Conservation (phyloP, 1,140 invertebrate species). For the Calephelis nemesis region DNA sequence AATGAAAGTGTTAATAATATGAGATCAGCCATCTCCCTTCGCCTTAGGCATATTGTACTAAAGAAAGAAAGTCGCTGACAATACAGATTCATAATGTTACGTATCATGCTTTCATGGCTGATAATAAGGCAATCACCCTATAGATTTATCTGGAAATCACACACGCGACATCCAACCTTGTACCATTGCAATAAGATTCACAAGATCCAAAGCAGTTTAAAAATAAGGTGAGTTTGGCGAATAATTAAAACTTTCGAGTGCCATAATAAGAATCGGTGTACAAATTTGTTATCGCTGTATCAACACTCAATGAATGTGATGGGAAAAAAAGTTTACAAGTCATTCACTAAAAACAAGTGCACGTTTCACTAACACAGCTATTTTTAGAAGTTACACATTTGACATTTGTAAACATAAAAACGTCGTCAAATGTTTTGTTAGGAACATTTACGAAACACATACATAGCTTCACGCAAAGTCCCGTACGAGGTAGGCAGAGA, state of each 20-base stretch:
- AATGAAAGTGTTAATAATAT: slow-evolving; percentile 20
- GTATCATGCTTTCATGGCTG: slow-evolving; percentile 41
- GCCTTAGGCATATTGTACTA: slow-evolving; percentile 35
- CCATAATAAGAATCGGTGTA: slow-evolving; percentile 39
- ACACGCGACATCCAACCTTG: slow-evolving; percentile 20
- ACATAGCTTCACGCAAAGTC: too few species aligned
- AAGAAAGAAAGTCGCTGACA: slow-evolving; percentile 58
- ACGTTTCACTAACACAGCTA: slow-evolving; percentile 19
- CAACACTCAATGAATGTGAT: slow-evolving; percentile 26
- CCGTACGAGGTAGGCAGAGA: too few species aligned
- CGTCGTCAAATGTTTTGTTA: too few species aligned
- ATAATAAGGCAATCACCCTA: slow-evolving; percentile 30
- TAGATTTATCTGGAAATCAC: slow-evolving; percentile 18
- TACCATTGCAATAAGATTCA: background rate
- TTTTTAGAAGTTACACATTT: too few species aligned
- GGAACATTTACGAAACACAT: too few species aligned
- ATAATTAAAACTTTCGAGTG: slow-evolving; percentile 63
- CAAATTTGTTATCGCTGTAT: slow-evolving; percentile 33
- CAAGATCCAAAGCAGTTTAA: slow-evolving; percentile 18
- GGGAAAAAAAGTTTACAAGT: slow-evolving; percentile 18
- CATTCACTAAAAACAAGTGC: slow-evolving; percentile 23
- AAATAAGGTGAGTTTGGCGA: slow-evolving; percentile 35
- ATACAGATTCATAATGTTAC: slow-evolving; percentile 52
- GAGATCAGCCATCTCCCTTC: slow-evolving; percentile 17
- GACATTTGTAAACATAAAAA: too few species aligned